Conservation (phyloP, 2,888 invertebrate genomes). For the Caenorhabditis doughertyi region DNA sequence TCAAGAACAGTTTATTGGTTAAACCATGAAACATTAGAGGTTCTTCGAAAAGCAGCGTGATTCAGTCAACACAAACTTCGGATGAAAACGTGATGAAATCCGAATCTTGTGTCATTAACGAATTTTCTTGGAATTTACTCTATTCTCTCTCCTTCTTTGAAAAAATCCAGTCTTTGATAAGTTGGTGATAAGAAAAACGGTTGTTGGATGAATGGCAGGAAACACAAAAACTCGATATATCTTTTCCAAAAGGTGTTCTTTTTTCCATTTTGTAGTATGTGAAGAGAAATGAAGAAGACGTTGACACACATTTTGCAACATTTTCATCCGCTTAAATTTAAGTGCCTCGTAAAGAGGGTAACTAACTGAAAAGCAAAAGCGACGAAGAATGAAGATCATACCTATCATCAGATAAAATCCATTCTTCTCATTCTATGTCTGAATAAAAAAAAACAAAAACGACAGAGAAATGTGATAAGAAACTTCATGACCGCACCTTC, state of each 20-base stretch:
- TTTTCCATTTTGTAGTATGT: conserved; percentile 5
- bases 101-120: conserved; percentile 24
- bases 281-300: conserved; percentile 23
- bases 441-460: conserved; percentile 1
- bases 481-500: conserved; percentile 48
- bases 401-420: background rate
- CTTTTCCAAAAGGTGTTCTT: conserved; percentile 46
- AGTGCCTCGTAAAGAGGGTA: conserved; percentile 39
- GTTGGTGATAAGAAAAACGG: conserved; percentile 53
- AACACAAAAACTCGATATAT: conserved; percentile 54
- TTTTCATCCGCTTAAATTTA: conserved; percentile 51
- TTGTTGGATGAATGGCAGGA: conserved; percentile 35
- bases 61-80: background rate
- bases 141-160: conserved; percentile 3
- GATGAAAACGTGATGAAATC: conserved; percentile 31
- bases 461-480: conserved; percentile 27
- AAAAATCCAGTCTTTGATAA: conserved; percentile 55
- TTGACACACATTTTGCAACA: conserved; percentile 61
- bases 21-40: too few species aligned
- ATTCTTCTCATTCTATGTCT: background rate
- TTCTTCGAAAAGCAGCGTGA: background rate
- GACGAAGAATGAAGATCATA: conserved; percentile 21
- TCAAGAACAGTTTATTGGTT: too few species aligned
- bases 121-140: conserved; percentile 37
- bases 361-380: too few species aligned